Evolutionary conservation across 2,113 vertebrate genomes (phyloP).

Genomic region (Anoplopoma fimbria): DNA sequence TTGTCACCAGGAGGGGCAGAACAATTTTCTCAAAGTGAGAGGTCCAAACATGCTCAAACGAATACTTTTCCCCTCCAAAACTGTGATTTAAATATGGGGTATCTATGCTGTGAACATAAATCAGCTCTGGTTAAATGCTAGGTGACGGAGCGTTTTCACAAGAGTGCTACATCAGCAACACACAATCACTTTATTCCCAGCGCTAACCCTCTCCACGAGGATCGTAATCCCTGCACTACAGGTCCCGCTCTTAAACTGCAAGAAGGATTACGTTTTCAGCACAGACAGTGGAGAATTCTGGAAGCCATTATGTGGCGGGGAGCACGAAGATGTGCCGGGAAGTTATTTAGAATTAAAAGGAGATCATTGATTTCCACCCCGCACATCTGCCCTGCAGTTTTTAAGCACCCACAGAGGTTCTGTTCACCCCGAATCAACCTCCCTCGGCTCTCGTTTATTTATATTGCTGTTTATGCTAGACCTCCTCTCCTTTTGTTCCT

Average conservation of each 20-base stretch:
- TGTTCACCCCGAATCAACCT: slow-evolving; percentile 53
- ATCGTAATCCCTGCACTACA: background rate
- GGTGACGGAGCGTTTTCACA: slow-evolving; percentile 39
- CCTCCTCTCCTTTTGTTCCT: slow-evolving; percentile 43
- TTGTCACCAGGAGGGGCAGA: slow-evolving; percentile 13
- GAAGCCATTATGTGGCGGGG: slow-evolving; percentile 55
- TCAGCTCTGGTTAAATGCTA: slow-evolving; percentile 57
- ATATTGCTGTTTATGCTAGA: slow-evolving; percentile 23
- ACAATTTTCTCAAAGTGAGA: slow-evolving; percentile 16
- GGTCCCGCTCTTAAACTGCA: background rate
- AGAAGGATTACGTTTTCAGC: background rate
- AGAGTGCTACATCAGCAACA: slow-evolving; percentile 33
- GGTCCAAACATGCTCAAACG: slow-evolving; percentile 14
- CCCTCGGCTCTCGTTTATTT: slow-evolving; percentile 37
- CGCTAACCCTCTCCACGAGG: background rate
- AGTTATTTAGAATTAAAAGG: slow-evolving; percentile 55
- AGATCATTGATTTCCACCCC: slow-evolving; percentile 23
- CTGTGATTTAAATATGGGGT: slow-evolving; percentile 63
- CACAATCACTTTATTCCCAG: background rate
- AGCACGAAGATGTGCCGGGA: slow-evolving; percentile 30
- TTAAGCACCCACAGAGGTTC: slow-evolving; percentile 23
- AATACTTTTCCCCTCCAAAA: slow-evolving; percentile 66
- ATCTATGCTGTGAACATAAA: slow-evolving; percentile 59
- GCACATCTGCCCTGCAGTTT: slow-evolving; percentile 55
- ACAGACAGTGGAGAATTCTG: slow-evolving; percentile 50